Evolutionary conservation across 2,113 vertebrate genomes (phyloP).

Genomic region (Lepisosteus osseus): DNA sequence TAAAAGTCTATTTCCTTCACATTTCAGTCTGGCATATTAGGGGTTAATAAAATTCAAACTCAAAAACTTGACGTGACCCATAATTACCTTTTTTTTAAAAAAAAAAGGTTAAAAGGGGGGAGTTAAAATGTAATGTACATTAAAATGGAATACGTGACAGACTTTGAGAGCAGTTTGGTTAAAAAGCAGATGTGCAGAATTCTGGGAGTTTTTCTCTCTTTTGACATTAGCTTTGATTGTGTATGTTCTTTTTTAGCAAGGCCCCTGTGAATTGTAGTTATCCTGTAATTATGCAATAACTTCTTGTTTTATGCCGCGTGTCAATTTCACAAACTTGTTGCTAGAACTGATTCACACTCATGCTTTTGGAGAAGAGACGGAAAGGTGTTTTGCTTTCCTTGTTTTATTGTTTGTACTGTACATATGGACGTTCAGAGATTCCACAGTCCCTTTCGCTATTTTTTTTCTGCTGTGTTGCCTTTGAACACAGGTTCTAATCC

Average conservation of each 20-base stretch:
- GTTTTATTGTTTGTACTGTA: not conserved
- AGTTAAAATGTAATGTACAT: slow-evolving; percentile 23
- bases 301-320: too few relatives aligned
- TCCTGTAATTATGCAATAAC: too few relatives aligned
- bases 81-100: slow-evolving; percentile 9
- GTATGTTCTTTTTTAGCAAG: too few relatives aligned
- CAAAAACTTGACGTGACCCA: slow-evolving; percentile 20
- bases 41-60: slow-evolving; percentile 19
- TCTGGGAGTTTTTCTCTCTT: not conserved
- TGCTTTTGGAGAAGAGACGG: slow-evolving; percentile 20
- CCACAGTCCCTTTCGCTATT: not conserved
- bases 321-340: too few relatives aligned
- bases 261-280: too few relatives aligned
- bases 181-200: not conserved
- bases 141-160: slow-evolving; percentile 15
- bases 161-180: slow-evolving; percentile 15
- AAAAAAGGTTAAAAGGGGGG: not conserved
- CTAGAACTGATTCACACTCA: slow-evolving; percentile 23
- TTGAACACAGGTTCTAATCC: not conserved
- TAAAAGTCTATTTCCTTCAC: not conserved
- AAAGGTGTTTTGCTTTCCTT: not conserved
- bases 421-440: not conserved
- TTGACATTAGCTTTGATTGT: too few relatives aligned
- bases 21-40: slow-evolving; percentile 15
- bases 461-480: not conserved